Percentiles rank a stretch among this genome's conserved stretches.
Conservation (phyloP, 2,113 vertebrate species). For the Colinus virginianus region DNA sequence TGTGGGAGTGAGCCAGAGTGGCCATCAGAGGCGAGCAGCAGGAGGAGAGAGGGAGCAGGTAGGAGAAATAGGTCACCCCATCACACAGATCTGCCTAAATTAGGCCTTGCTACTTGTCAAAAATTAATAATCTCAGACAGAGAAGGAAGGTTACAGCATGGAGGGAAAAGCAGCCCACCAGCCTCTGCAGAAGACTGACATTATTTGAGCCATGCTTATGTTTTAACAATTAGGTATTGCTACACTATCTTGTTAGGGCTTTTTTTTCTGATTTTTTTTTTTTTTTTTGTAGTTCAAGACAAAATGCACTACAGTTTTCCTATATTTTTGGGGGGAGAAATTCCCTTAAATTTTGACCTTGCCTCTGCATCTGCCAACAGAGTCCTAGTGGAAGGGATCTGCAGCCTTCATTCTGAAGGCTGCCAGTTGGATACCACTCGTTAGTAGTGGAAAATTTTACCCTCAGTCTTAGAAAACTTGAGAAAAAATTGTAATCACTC, state of each 20-base stretch:
- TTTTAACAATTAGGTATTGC: neutral
- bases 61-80: slow-evolving; percentile 47
- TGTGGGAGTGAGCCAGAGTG: neutral
- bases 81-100: slow-evolving; percentile 23
- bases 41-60: neutral
- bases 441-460: neutral
- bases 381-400: neutral
- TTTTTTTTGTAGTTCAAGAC: neutral
- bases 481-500: neutral
- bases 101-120: slow-evolving; percentile 33
- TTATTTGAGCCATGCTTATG: fast-evolving
- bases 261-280: neutral
- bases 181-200: neutral
- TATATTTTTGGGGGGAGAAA: neutral
- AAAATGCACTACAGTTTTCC: neutral
- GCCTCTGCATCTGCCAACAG: neutral
- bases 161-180: neutral
- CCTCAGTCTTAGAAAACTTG: neutral
- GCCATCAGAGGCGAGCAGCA: neutral
- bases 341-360: neutral
- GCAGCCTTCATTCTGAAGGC: neutral
- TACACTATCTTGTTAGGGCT: neutral
- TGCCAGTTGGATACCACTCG: neutral
- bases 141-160: neutral
- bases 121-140: slow-evolving; percentile 23